Conservation (phyloP, 2,888 invertebrate genomes). For the Odontothrips loti region DNA sequence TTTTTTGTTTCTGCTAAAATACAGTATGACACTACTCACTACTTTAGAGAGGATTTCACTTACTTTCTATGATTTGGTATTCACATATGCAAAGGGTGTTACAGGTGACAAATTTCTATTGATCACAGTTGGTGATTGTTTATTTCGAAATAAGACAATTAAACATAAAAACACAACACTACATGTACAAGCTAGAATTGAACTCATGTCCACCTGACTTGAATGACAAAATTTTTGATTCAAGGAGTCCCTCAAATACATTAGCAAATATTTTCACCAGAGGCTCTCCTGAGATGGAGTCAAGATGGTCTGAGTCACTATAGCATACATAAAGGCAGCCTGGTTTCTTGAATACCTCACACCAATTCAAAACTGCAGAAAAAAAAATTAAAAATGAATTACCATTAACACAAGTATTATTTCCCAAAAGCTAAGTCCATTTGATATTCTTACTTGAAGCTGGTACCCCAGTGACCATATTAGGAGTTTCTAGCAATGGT, state of each 20-base stretch:
- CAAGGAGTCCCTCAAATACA: background rate
- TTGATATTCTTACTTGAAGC: background rate
- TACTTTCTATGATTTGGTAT: too few species aligned
- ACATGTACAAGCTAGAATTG: background rate
- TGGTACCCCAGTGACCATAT: background rate
- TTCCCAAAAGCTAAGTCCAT: background rate
- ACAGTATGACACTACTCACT: too few species aligned
- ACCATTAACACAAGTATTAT: background rate
- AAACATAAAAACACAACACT: background rate
- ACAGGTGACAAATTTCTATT: background rate
- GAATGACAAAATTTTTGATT: background rate
- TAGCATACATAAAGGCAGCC: background rate
- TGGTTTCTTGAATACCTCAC: constrained; percentile 1
- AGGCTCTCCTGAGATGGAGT: background rate
- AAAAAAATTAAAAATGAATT: background rate
- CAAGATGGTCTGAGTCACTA: background rate
- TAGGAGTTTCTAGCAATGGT: background rate
- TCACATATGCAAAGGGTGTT: too few species aligned
- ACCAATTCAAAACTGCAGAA: background rate
- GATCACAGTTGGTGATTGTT: background rate
- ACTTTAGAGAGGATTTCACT: too few species aligned
- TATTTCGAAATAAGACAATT: background rate
- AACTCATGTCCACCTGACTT: background rate
- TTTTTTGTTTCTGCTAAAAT: too few species aligned
- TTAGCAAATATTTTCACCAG: background rate